phyloP scores from a whole-genome alignment of 2,888 invertebrate genomes.

The Adelphocoris suturalis region DNA sequence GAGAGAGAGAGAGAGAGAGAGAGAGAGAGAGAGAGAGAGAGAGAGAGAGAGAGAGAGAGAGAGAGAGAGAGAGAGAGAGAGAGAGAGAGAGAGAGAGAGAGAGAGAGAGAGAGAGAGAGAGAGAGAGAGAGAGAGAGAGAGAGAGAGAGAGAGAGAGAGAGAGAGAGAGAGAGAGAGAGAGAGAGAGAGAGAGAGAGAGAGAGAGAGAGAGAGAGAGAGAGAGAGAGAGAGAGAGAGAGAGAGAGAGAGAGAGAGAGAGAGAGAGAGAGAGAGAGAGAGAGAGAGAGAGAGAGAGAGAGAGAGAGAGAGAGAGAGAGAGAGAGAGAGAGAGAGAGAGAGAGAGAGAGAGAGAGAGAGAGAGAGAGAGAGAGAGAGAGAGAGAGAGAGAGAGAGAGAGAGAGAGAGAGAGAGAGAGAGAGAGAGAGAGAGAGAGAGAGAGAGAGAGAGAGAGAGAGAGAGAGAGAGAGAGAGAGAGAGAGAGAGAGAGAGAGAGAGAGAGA shows the following conservation, averaged over 20 bases:
- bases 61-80: background rate
- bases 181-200: background rate
- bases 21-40: background rate
- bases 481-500: conserved; percentile 5
- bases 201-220: background rate
- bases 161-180: background rate
- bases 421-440: background rate
- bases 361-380: conserved; percentile 1
- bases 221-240: background rate
- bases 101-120: background rate
- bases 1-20: background rate
- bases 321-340: conserved; percentile 14
- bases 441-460: conserved; percentile 14
- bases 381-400: background rate
- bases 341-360: conserved; percentile 9
- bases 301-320: background rate
- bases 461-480: conserved; percentile 18
- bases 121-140: background rate
- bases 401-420: conserved; percentile 14
- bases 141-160: too few relatives aligned
- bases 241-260: background rate
- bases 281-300: conserved; percentile 1
- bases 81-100: background rate
- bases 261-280: conserved; percentile 12
- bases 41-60: background rate